A percentile compares a stretch with the other conserved stretches of the same genome.
Evolutionary conservation across 1,140 invertebrate genomes (phyloP).

Genomic region (Vanessa atalanta): DNA sequence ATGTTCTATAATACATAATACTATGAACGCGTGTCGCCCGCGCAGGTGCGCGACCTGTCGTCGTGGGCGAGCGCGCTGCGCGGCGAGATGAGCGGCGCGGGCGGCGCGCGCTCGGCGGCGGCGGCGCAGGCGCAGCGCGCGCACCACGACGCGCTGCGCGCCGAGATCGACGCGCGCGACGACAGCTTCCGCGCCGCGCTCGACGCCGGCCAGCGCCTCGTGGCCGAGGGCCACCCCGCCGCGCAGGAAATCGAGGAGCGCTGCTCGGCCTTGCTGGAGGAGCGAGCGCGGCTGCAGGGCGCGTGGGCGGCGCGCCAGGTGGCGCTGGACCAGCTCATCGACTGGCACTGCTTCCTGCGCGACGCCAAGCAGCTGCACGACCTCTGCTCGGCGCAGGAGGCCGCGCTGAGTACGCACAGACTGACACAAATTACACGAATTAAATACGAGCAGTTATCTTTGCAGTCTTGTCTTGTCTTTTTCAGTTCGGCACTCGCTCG

Average conservation of each 20-base stretch:
- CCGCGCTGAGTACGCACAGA: conserved; percentile 79
- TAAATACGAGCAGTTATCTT: too few relatives aligned
- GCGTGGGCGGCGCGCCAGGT: conserved; percentile 95
- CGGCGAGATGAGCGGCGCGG: conserved; percentile 88
- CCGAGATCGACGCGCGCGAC: conserved; percentile 97
- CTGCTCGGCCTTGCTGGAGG: conserved; percentile 88
- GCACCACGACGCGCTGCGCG: conserved; percentile 95
- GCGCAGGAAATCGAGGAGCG: conserved; percentile 89
- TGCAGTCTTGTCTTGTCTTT: too few relatives aligned
- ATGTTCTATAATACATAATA: background rate
- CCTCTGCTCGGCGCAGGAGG: conserved; percentile 93
- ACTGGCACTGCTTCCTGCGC: conserved; percentile 96
- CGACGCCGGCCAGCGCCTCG: conserved; percentile 90
- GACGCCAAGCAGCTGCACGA: conserved; percentile 97
- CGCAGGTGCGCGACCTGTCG: conserved; percentile 91
- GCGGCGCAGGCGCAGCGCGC: conserved; percentile 93
- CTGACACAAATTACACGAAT: too few relatives aligned
- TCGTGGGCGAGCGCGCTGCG: conserved; percentile 93
- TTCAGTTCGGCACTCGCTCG: too few relatives aligned
- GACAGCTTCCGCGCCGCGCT: conserved; percentile 91
- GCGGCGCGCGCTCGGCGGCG: conserved; percentile 91
- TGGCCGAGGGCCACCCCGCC: conserved; percentile 88
- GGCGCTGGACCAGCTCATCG: conserved; percentile 95
- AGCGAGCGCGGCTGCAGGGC: conserved; percentile 88
- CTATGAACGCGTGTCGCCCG: too few relatives aligned